Evolutionary conservation across 2,888 invertebrate genomes (phyloP), one percentile per base, ranked within the genome.

Genomic region (Chromoteleia sp.): DNA sequence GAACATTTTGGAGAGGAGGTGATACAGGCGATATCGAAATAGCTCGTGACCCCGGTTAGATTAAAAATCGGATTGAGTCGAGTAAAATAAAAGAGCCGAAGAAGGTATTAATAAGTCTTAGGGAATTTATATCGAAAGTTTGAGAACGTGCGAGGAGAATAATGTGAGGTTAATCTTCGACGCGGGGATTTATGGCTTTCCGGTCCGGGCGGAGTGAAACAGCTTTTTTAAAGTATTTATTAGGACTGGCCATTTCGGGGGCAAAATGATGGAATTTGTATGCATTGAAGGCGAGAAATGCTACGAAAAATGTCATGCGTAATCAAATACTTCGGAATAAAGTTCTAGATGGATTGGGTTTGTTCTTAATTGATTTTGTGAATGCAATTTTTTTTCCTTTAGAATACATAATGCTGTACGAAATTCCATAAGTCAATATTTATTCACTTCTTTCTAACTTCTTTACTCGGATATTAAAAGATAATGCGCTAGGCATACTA

Each of bases 31-130:
- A 36, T 33, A 39, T 36, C n/a, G 12, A 36, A 52, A 52, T 45
- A 43, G 45, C 41, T 63, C 4, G 19, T 10, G 15, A 17, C 0
- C 8, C 30, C 2, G 19, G 68, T 21, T 41, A 33, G 48, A 78
- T 79, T 67, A 73, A 67, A 79, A 79, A 59, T 19, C 10, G 10
- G 67, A n/a, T 50, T 19, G 45, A 48, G 19, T 21, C 17, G 30
- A 7, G 45, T 73, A 29, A 78, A 78, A 78, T 73, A 78, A 78
- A 73, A 59, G 41, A 58, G 15, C 56, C 15, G 48, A 54, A 12
- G 43, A 71, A 71, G 71, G 77, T 77, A 77, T 56, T 77, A 63
- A 70, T 70, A 70, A 77, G 63, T 70, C 54, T 77, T 54, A 29
- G 29, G 54, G 56, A 56, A 77, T 77, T 77, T 54, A 67, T 76